Percentiles rank a stretch among this genome's conserved stretches.
Evolutionary conservation across 30 jellyfish, hydroid and myxozoan genomes (phyloP).

Genomic region (Phacellophora camtschatica): DNA sequence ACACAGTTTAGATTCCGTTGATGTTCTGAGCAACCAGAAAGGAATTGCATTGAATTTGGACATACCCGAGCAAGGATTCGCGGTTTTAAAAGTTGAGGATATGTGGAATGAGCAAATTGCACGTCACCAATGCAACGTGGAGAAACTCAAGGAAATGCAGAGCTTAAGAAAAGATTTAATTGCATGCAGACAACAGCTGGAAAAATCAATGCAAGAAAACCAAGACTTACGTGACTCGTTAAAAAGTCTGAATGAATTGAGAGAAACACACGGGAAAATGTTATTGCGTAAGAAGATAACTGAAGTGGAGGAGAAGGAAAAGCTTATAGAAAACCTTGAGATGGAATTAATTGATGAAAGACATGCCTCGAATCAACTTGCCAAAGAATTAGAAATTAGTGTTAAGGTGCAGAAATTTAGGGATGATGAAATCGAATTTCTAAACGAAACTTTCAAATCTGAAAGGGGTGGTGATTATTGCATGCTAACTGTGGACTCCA

Average conservation of each 20-base stretch:
- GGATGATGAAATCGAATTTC: not conserved
- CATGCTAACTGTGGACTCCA: conserved; percentile 8
- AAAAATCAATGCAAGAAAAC: conserved; percentile 24
- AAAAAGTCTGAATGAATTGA: not conserved
- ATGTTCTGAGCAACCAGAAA: no score
- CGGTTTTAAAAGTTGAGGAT: conserved; percentile 29
- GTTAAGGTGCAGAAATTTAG: not conserved
- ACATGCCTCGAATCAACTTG: not conserved
- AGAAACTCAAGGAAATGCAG: conserved; percentile 19
- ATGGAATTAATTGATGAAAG: not conserved
- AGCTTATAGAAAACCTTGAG: not conserved
- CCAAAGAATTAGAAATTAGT: not conserved
- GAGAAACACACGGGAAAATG: not conserved
- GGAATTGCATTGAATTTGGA: no score
- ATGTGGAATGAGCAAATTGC: conserved; percentile 30
- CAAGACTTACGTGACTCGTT: not conserved
- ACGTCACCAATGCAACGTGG: conserved; percentile 22
- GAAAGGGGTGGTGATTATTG: conserved; percentile 18
- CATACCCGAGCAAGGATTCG: no score
- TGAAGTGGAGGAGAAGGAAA: not conserved
- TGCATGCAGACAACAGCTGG: conserved; percentile 8
- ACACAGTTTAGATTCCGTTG: no score
- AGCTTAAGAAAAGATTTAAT: conserved; percentile 13
- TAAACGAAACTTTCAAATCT: not conserved
- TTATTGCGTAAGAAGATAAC: not conserved